Conservation (phyloP, 2,888 invertebrate species). For the Nymphalis polychloros region DNA sequence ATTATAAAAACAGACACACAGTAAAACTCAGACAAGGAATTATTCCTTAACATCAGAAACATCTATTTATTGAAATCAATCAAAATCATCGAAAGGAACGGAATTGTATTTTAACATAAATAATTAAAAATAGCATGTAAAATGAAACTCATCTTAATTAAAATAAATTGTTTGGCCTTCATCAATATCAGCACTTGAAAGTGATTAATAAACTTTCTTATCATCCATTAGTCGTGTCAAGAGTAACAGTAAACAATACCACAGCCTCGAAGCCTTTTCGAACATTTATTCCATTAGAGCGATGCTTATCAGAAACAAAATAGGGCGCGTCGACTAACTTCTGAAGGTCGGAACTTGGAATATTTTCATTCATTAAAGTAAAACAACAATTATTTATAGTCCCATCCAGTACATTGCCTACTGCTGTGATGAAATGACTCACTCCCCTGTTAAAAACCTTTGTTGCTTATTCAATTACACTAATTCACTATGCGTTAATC, state of each 20-base stretch:
- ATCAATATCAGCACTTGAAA: constrained; percentile 26
- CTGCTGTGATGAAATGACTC: too few species aligned
- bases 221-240: constrained; percentile 29
- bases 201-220: constrained; percentile 35
- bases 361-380: constrained; percentile 14
- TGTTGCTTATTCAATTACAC: too few species aligned
- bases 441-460: too few species aligned
- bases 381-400: constrained; percentile 1
- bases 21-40: too few species aligned
- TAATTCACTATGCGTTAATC: too few species aligned
- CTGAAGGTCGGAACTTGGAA: constrained; percentile 16
- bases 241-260: constrained; percentile 33
- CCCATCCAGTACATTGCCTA: too few species aligned
- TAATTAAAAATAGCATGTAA: not conserved
- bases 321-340: constrained; percentile 41
- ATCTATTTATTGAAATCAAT: too few species aligned
- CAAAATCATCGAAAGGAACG: too few species aligned
- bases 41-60: too few species aligned
- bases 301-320: constrained; percentile 45
- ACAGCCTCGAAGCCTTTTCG: constrained; percentile 27
- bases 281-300: constrained; percentile 38
- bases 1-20: too few species aligned
- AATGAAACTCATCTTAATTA: constrained; percentile 6
- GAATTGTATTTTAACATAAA: too few species aligned
- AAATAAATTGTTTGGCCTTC: constrained; percentile 10